Percentiles rank a stretch among this genome's conserved stretches.
Conservation (phyloP, 2,888 invertebrate species). For the Corythucha ciliata region DNA sequence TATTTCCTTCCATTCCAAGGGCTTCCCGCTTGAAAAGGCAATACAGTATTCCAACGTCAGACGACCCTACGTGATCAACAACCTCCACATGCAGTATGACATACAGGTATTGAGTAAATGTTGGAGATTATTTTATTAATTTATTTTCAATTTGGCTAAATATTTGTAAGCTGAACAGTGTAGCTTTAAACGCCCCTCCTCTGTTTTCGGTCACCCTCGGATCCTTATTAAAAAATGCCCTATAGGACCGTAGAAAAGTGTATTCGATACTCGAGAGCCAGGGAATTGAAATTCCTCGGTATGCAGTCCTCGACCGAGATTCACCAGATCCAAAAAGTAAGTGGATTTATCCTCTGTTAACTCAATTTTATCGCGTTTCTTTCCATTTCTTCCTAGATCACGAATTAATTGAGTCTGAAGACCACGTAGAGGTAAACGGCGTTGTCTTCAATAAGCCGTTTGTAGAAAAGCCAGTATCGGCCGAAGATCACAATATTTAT, state of each 20-base stretch:
- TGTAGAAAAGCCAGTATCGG: slow-evolving; percentile 98
- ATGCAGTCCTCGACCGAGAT: slow-evolving; percentile 92
- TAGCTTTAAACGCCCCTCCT: neutral
- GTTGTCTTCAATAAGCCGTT: slow-evolving; percentile 95
- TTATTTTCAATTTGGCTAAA: slow-evolving; percentile 10
- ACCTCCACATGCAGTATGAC: slow-evolving; percentile 96
- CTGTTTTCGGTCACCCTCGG: neutral
- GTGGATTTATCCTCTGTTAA: slow-evolving; percentile 20
- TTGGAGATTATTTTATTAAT: slow-evolving; percentile 24
- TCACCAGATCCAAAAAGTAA: slow-evolving; percentile 82
- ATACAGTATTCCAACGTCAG: slow-evolving; percentile 89
- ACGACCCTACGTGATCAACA: slow-evolving; percentile 95
- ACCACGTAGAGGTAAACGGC: slow-evolving; percentile 94
- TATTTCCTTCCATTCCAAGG: slow-evolving; percentile 96
- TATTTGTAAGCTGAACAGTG: neutral
- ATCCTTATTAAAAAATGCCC: slow-evolving; percentile 13
- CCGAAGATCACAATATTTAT: slow-evolving; percentile 99
- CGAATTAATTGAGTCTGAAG: slow-evolving; percentile 87
- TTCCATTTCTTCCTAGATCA: slow-evolving; percentile 53
- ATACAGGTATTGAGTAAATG: slow-evolving; percentile 58
- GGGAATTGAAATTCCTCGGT: slow-evolving; percentile 95
- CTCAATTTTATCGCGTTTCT: neutral
- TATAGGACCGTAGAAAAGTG: slow-evolving; percentile 80
- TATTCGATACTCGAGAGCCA: slow-evolving; percentile 88
- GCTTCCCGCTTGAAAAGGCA: slow-evolving; percentile 96